phyloP scores from a whole-genome alignment of 2,113 vertebrate genomes.

The Lamprologus lemairii region DNA sequence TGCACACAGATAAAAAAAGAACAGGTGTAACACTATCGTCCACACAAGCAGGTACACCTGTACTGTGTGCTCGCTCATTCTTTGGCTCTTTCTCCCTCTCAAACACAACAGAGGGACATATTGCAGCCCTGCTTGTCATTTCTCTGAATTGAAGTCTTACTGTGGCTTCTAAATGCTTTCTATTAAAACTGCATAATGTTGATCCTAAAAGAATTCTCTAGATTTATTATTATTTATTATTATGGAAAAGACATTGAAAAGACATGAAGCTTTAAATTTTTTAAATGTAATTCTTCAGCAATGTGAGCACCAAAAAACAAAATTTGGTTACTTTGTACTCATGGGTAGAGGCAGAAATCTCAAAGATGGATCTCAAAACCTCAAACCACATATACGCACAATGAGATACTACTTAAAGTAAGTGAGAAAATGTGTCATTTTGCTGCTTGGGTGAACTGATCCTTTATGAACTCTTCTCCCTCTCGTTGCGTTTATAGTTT shows the following conservation, averaged over 20 bases:
- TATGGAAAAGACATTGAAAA: not conserved
- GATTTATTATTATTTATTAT: not conserved
- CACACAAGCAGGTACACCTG: slow-evolving; percentile 46
- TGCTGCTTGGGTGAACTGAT: not conserved
- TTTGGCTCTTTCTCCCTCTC: slow-evolving; percentile 10
- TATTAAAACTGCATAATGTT: not conserved
- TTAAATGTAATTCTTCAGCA: not conserved
- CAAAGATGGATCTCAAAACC: not conserved
- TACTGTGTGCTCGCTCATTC: slow-evolving; percentile 22
- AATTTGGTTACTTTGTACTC: not conserved
- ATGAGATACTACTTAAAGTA: not conserved
- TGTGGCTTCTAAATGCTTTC: not conserved
- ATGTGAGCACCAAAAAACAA: not conserved
- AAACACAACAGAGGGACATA: not conserved
- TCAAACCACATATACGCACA: not conserved
- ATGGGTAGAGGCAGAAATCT: not conserved
- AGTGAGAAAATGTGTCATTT: not conserved
- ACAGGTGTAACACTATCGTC: slow-evolving; percentile 40
- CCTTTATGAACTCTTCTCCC: not conserved
- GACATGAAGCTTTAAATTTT: not conserved
- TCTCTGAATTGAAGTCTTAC: not conserved
- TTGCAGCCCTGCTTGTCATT: not conserved
- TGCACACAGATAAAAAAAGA: slow-evolving; percentile 30
- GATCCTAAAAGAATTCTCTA: not conserved
- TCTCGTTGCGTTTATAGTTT: not conserved